Percentiles rank a stretch among this genome's conserved stretches.
phyloP scores from a whole-genome alignment of 2,113 vertebrate genomes.

The Cryptomyrus ogoouensis region DNA sequence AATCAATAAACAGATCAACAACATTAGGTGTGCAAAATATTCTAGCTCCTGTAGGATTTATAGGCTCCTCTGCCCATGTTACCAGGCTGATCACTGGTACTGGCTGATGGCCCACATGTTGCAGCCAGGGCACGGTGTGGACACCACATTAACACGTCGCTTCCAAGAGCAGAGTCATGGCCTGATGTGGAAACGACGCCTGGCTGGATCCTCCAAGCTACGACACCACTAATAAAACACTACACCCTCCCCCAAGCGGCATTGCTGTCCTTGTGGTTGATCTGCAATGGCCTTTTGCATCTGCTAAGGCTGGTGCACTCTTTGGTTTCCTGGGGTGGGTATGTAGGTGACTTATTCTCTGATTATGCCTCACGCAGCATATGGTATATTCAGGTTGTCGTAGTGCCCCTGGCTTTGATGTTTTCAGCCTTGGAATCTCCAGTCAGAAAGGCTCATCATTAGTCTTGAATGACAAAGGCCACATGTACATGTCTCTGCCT shows the following conservation, averaged over 20 bases:
- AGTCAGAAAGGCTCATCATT: not conserved
- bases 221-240: not conserved
- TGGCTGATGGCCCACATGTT: not conserved
- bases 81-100: not conserved
- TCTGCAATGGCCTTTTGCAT: conserved; percentile 4
- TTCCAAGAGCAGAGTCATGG: not conserved
- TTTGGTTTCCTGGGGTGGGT: not conserved
- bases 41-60: not conserved
- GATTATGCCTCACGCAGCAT: not conserved
- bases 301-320: not conserved
- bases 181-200: not conserved
- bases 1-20: not conserved
- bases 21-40: not conserved
- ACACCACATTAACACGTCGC: not conserved
- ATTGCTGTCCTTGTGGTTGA: not conserved
- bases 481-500: not conserved
- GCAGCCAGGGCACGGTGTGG: not conserved
- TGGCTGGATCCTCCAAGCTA: not conserved
- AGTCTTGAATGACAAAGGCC: not conserved
- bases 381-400: not conserved
- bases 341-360: not conserved
- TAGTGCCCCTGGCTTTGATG: not conserved
- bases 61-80: not conserved
- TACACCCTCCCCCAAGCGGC: not conserved
- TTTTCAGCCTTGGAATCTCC: not conserved